phyloP scores from a whole-genome alignment of 2,888 invertebrate genomes.

The Chironomus tentans region DNA sequence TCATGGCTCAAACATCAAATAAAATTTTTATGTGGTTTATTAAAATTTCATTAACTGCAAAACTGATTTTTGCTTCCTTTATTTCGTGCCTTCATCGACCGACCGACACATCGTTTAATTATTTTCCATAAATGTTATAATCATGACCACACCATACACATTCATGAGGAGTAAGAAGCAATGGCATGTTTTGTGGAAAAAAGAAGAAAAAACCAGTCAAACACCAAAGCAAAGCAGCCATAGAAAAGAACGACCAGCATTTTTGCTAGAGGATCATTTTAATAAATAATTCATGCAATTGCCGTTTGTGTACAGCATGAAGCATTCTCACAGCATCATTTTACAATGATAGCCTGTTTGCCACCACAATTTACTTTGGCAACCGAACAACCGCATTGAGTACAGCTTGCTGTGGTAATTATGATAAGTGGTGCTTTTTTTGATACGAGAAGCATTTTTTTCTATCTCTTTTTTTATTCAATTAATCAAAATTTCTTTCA shows the following conservation, averaged over 20 bases:
- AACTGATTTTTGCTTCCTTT: background rate
- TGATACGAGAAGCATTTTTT: background rate
- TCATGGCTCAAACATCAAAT: too few relatives aligned
- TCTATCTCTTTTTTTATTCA: background rate
- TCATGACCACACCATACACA: too few relatives aligned
- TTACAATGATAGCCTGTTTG: background rate
- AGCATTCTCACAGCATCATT: background rate
- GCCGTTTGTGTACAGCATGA: background rate
- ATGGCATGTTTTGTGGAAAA: background rate
- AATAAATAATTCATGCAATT: background rate
- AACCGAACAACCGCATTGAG: background rate
- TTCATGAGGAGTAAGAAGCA: background rate
- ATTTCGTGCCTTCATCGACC: background rate
- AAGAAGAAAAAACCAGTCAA: too few relatives aligned
- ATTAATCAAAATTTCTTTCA: slow-evolving; percentile 2
- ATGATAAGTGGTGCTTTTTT: slow-evolving; percentile 6
- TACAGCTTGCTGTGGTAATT: background rate
- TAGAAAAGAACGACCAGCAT: background rate
- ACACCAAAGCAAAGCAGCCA: background rate
- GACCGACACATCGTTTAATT: background rate
- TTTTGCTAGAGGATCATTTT: background rate
- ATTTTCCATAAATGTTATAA: background rate
- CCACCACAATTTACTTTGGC: background rate
- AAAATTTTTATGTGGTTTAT: too few relatives aligned
- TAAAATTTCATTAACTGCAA: too few relatives aligned